A percentile compares a stretch with the other conserved stretches of the same genome.
phyloP scores from a whole-genome alignment of 2,113 vertebrate species.

The Phylloscopus whistleri region DNA sequence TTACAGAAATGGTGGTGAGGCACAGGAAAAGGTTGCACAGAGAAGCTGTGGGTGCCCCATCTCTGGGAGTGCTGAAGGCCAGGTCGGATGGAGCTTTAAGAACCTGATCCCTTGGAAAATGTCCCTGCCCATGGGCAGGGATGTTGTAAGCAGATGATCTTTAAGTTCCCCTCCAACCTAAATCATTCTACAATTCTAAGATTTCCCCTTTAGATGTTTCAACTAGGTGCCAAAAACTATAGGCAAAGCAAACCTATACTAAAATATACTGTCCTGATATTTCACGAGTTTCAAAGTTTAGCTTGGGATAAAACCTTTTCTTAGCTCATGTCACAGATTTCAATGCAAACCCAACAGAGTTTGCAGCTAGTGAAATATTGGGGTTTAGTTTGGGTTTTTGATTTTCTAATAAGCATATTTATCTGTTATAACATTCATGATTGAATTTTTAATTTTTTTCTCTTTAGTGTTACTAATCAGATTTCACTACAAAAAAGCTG shows the following conservation, averaged over 20 bases:
- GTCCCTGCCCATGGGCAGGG: background rate
- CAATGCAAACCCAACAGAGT: background rate
- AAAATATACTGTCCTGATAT: background rate
- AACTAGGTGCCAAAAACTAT: background rate
- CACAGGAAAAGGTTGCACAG: background rate
- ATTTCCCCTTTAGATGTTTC: background rate
- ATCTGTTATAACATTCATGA: background rate
- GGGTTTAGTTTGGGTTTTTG: fast-evolving
- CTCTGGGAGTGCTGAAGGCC: background rate
- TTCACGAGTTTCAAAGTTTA: background rate
- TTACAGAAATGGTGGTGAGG: background rate
- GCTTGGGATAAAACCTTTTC: background rate
- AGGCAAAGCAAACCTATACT: background rate
- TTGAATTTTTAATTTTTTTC: background rate
- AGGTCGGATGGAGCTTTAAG: background rate
- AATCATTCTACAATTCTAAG: background rate
- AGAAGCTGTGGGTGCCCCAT: background rate
- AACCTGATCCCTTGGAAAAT: background rate
- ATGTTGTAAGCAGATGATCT: background rate
- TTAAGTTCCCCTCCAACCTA: background rate
- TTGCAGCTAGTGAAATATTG: background rate
- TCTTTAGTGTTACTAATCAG: background rate
- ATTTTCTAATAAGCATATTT: background rate
- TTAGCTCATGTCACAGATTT: background rate
- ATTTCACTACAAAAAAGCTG: background rate